Evolutionary conservation across 2,113 vertebrate species (phyloP), one percentile per base, ranked within the genome.

Genomic region (Tachysurus fulvidraco): DNA sequence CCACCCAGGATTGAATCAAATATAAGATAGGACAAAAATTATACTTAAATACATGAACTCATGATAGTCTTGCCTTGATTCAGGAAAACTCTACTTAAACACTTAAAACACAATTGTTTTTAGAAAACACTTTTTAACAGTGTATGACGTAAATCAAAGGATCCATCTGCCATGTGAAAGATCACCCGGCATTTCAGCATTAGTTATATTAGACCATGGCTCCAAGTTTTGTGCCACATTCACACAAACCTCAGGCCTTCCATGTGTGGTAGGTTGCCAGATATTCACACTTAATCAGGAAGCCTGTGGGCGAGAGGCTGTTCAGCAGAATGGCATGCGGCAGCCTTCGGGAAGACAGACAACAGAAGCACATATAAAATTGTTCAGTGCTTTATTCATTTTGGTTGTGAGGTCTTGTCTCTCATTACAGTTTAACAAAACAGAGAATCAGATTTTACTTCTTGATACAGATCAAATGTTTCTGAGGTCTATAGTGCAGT

Each of bases 201-300:
- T 80, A 50, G 28, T 78, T 55, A 7, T 79, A 25, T 46, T 76
- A 55, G 16, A 87, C 50, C 50, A 77, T 55, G 16, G 57, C 13
- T 83, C 74, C 54, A 50, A 8, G 52, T 30, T 30, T 41, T 14
- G 19, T 36, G 41, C 10, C 52, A 30, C 19, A 57, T 78, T 86
- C 85, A 54, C 21, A 52, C 21, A 81, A 55, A 80, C n/a, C 8
- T 52, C n/a, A 78, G 28, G 4, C 74, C 84, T 44, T 67, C 28
- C 52, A 55, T 55, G n/a, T 86, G 46, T 36, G 19, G 7, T 11
- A 21, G 76, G 84, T 57, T 80, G 46, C 84, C 84, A 80, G 76
- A 80, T 55, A 86, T 69, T 79, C 74, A 55, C 84, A 85, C 74
- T 79, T 67, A 14, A 55, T 23, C 62, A 44, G 76, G 60, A 79